Conservation (phyloP, 2,797 vertebrate species). For the Bovichtus variegatus region DNA sequence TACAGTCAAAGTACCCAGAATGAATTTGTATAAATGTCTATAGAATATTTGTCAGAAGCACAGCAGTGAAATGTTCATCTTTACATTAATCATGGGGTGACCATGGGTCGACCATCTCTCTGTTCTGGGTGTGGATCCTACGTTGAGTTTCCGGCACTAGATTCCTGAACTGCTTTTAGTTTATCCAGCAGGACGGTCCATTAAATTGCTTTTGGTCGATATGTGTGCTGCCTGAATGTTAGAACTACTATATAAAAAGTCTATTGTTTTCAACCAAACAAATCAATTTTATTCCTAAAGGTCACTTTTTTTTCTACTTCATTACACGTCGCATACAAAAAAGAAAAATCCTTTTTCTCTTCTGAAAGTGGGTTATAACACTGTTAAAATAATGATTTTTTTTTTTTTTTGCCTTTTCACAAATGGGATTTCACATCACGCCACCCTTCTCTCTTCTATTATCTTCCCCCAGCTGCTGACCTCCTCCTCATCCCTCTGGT, state of each 20-base stretch:
- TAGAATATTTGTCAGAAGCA: neutral
- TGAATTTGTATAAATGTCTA: neutral
- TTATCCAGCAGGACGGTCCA: conserved; percentile 12
- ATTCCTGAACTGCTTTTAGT: conserved; percentile 28
- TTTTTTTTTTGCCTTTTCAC: no score
- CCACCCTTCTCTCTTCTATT: neutral
- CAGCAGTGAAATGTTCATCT: neutral
- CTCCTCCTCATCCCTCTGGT: conserved; percentile 90
- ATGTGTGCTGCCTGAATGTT: neutral
- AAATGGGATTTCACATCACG: neutral
- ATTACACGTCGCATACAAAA: neutral
- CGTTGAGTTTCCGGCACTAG: neutral
- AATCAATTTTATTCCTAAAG: neutral
- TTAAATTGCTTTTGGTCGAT: conserved; percentile 21
- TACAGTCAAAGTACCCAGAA: neutral
- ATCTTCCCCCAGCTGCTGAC: conserved; percentile 83
- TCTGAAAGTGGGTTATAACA: neutral
- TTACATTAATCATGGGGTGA: neutral
- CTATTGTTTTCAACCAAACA: neutral
- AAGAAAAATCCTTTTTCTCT: neutral
- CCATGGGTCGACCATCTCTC: neutral
- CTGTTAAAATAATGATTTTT: neutral
- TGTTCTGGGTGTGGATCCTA: neutral
- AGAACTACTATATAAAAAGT: neutral
- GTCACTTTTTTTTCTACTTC: neutral